phyloP scores from a whole-genome alignment of 2,797 vertebrate species.

The Echiichthys vipera region DNA sequence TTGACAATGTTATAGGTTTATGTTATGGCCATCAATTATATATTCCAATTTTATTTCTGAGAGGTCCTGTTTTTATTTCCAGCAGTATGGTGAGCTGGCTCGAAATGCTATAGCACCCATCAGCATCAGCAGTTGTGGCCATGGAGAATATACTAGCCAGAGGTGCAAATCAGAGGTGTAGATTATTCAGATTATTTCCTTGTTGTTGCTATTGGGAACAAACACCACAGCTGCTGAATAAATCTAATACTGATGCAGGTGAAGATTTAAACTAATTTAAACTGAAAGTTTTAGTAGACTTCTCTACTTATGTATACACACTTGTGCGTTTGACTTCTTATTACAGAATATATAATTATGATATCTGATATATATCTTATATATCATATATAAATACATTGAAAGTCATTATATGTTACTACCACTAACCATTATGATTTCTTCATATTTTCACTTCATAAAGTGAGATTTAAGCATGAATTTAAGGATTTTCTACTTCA shows the following conservation, averaged over 20 bases:
- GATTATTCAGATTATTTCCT: conserved; percentile 2
- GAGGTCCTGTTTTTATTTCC: neutral
- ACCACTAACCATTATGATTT: neutral
- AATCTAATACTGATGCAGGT: neutral
- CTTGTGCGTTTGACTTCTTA: neutral
- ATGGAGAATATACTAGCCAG: conserved; percentile 1
- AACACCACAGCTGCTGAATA: neutral
- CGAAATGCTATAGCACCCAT: neutral
- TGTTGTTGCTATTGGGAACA: conserved; percentile 8
- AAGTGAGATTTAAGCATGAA: neutral
- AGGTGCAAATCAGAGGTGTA: conserved; percentile 9
- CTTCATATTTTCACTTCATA: neutral
- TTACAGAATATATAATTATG: neutral
- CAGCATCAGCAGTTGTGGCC: conserved; percentile 21
- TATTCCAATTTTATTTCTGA: neutral
- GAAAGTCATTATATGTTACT: no score
- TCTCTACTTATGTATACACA: neutral
- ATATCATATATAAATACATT: no score
- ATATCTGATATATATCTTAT: no score
- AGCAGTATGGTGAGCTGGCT: neutral
- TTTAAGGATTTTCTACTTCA: neutral
- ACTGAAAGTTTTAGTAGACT: neutral
- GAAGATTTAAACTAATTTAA: conserved; percentile 9
- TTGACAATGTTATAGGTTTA: neutral
- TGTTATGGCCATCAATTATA: neutral